Base-by-base conservation (phyloP, 35 echinoderm and acorn worm species). In the Amphiura filiformis region DNA sequence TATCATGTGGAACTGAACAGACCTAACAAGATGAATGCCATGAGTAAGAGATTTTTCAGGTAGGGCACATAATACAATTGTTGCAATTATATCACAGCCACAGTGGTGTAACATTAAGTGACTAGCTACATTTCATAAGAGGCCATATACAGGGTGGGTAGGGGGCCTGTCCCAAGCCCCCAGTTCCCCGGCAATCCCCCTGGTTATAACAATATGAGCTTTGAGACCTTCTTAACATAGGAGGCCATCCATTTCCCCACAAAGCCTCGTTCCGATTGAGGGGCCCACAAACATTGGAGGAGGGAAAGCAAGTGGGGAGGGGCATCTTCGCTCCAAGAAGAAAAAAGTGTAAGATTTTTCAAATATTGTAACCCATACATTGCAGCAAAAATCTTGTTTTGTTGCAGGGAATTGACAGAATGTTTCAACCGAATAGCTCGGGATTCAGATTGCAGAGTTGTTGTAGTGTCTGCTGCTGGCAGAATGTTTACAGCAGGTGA, bases 1-100 rank as follows among this genome's bases (percentile, higher is more conserved):
- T 86, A 86, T 33, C 91, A 98, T 84, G 96, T 98, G 2, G 89
- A 98, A 80, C 52, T 98, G 65, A 98, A 98, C 87, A 94, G 96
- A 79, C 96, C 96, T 70, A 83, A 84, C 31, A 98, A 91, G 40
- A 39, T 82, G 18, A 98, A 98, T 92, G 92, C 96, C 12, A 98
- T 98, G 96, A 98, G 94, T 80, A 86, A 31, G 70, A 41, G 37
- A 78, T 98, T 98, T 88, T 98, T 89, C 87, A 98, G 84, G 96
- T 98, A 86, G 88, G 81, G 20, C 34, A 52, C 44, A 52, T 11
- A 52, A 11, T 52, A 52, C 44, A 20, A 52, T 20, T 20, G 7
- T 52, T 7, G 20, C 44, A 52, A 11, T 7, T 52, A 52, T 52
- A 11, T 52, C 20, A 11, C 7, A 52, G 7, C 44, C 44, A 52